Evolutionary conservation across 2,113 vertebrate genomes (phyloP), one percentile per base, ranked within the genome.

Genomic region (Sinocyclocheilus rhinocerous): DNA sequence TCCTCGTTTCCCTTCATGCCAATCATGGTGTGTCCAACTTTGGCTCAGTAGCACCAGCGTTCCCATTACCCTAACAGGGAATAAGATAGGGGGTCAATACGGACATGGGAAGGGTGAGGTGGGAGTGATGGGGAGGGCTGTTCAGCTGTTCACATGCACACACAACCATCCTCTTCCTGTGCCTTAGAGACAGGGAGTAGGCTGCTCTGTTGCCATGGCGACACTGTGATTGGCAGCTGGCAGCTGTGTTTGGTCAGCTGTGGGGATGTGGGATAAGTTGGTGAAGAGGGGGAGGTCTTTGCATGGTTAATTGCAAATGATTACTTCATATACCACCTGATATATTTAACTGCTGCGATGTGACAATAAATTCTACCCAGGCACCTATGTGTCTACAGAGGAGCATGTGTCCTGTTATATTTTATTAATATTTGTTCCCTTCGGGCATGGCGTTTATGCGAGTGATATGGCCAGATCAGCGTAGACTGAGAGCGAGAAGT

Each of bases 161-260:
- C 55, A 87, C 73, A 65, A 82, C 83, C 86, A 69, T 39, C 86
- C 85, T 85, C 85, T 76, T 89, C 84, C 70, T 87, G 82, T 88
- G 81, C 88, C 90, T 91, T 87, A 84, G 88, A 90, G 84, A 92
- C 90, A 89, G 89, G 91, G 92, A 92, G 87, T 87, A 88, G 88
- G 88, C 90, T 73, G 83, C 72, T 85, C n/a, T 79, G 91, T 88
- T 92, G 89, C 91, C 48, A 88, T 91, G 89, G 90, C 79, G 89
- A 92, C 89, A 84, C 39, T 12, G 33, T 90, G 90, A 92, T 90
- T 92, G 91, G 85, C 91, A 90, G 89, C 86, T 87, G 87, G 89
- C 90, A 91, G 89, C 89, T 91, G 91, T 91, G 86, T 91, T 90
- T 91, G 89, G 88, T 90, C 94, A 93, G 88, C 87, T 89, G 89